Conservation (phyloP, 2,797 vertebrate genomes). For the Geotria australis region DNA sequence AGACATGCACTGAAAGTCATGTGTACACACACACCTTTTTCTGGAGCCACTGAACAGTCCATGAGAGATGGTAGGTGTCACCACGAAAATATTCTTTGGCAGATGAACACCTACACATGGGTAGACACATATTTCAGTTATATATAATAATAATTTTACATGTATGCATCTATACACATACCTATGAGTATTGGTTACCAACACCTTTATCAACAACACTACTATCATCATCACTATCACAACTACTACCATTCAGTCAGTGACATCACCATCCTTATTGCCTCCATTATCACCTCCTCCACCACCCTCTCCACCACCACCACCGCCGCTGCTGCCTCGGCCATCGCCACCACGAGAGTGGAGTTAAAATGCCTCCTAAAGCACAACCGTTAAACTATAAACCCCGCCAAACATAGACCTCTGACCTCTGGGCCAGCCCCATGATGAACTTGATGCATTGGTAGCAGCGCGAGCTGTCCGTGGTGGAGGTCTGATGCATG, state of each 20-base stretch:
- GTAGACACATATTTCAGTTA: constrained; percentile 1
- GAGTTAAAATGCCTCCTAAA: no score
- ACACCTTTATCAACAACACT: no score
- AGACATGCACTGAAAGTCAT: neutral
- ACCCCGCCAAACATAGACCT: neutral
- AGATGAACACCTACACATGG: constrained; percentile 33
- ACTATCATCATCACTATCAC: no score
- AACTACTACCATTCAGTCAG: no score
- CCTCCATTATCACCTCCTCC: no score
- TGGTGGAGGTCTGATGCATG: constrained; percentile 94
- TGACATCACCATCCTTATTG: no score
- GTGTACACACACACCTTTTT: constrained; percentile 32
- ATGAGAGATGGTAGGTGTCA: constrained; percentile 84
- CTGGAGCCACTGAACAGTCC: constrained; percentile 96
- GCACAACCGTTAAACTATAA: neutral
- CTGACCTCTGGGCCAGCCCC: constrained; percentile 92
- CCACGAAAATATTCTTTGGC: constrained; percentile 98
- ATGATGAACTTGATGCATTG: constrained; percentile 97
- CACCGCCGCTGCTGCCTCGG: no score
- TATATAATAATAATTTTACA: neutral
- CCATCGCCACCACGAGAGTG: no score
- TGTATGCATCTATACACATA: no score
- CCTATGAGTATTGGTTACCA: no score
- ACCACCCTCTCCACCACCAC: no score
- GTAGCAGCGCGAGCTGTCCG: constrained; percentile 95